Evolutionary conservation across 2,888 invertebrate species (phyloP).

Genomic region (Tetragonula carbonaria): DNA sequence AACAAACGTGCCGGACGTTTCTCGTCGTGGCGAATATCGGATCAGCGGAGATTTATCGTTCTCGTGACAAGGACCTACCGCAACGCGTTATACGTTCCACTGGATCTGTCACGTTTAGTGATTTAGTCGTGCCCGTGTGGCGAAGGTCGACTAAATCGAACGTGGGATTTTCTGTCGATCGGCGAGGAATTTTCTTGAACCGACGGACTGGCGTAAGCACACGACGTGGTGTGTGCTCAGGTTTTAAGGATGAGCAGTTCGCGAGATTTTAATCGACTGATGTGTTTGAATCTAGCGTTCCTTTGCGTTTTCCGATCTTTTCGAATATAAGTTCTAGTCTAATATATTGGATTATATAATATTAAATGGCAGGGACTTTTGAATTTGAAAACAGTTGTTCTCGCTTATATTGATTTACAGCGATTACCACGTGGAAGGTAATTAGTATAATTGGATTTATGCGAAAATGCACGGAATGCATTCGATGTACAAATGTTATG

Average conservation of each 20-base stretch:
- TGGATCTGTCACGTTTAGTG: slow-evolving; percentile 10
- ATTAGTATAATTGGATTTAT: too few species aligned
- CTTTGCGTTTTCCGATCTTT: neutral
- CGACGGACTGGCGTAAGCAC: neutral
- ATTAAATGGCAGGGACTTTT: neutral
- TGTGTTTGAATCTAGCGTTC: too few species aligned
- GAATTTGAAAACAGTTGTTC: neutral
- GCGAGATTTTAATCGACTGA: neutral
- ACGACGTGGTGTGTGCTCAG: neutral
- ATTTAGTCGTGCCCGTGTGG: neutral
- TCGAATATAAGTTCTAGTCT: neutral
- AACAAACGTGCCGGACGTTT: slow-evolving; percentile 24
- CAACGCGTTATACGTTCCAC: slow-evolving; percentile 41
- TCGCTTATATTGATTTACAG: too few species aligned
- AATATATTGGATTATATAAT: neutral
- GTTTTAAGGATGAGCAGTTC: neutral
- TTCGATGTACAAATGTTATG: too few species aligned
- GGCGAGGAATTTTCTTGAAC: slow-evolving; percentile 4
- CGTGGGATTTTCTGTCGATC: neutral
- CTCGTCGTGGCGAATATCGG: slow-evolving; percentile 45
- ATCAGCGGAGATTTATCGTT: slow-evolving; percentile 45
- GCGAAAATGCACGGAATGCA: too few species aligned
- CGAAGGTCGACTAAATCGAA: neutral
- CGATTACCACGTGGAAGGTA: too few species aligned
- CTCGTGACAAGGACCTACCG: slow-evolving; percentile 45